Percentiles rank a stretch among this genome's conserved stretches.
phyloP scores from a whole-genome alignment of 2,888 invertebrate species.

The Lordiphosa andalusiaca region DNA sequence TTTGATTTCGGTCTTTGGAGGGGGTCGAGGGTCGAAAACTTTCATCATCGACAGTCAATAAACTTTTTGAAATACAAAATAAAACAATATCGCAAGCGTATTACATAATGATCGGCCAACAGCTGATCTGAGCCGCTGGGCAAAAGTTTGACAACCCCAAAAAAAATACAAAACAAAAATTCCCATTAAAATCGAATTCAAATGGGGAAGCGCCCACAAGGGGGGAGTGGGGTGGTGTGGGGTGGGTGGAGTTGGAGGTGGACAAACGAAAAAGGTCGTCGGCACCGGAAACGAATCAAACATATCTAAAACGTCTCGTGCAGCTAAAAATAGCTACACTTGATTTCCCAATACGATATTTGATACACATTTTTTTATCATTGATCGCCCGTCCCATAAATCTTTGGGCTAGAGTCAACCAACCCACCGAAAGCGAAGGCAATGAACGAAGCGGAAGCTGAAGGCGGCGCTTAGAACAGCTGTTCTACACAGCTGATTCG shows the following conservation, averaged over 20 bases:
- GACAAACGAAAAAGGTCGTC: constrained; percentile 55
- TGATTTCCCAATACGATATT: constrained; percentile 11
- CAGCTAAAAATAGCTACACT: constrained; percentile 45
- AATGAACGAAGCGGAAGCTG: constrained; percentile 24
- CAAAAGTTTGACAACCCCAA: constrained; percentile 65
- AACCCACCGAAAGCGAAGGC: constrained; percentile 7
- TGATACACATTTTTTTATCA: neutral
- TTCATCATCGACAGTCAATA: constrained; percentile 50
- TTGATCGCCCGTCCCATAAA: no score
- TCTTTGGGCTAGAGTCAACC: no score
- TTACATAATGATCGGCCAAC: constrained; percentile 57
- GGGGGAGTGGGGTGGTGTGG: neutral
- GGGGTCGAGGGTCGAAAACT: constrained; percentile 50
- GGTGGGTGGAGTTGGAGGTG: no score
- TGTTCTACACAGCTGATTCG: constrained; percentile 23
- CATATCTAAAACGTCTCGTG: constrained; percentile 52
- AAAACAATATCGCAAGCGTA: constrained; percentile 41
- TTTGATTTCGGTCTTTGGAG: neutral
- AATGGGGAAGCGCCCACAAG: no score
- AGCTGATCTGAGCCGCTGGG: constrained; percentile 30
- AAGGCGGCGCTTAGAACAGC: constrained; percentile 28
- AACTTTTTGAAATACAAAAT: constrained; percentile 21
- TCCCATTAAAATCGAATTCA: constrained; percentile 29
- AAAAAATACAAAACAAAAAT: constrained; percentile 15
- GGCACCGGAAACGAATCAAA: constrained; percentile 71